Evolutionary conservation across 2,797 vertebrate species (phyloP), one percentile per base, ranked within the genome.

Genomic region (Acanthurus tractus): DNA sequence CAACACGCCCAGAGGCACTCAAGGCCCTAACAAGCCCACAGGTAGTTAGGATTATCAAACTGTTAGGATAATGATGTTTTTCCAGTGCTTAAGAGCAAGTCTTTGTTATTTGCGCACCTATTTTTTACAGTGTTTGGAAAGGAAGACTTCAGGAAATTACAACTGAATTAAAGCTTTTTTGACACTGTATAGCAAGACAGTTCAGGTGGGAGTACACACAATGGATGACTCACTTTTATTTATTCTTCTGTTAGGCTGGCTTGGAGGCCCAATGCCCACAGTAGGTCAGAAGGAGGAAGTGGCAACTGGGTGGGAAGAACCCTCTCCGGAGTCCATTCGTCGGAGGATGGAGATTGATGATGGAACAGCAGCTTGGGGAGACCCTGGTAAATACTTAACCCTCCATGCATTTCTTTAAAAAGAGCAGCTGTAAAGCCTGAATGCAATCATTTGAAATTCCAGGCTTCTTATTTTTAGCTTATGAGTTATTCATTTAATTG

Each of bases 291-390:
- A 97, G 90, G 97, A 97, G 50, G 97, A 97, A 77, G 94, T 95
- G 36, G 86, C 96, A 13, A 96, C 96, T 0, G 98, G 98, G 57
- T 99, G 98, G 98, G 98, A 99, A 92, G 98, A 99, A 77, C 98
- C 98, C 0, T 99, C 97, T 76, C 98, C 98, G 0, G 97, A 99
- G 86, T 98, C 98, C 23, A 93, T 98, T 64, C 96, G 97, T 45
- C 96, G 98, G 13, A 97, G 97, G 81, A 99, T 97, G 96, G 97
- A 99, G 89, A 98, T 99, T 0, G 98, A 99, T 69, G 97, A 99
- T 70, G 98, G 98, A 61, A 99, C 98, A 40, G 94, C 98, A 2
- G 97, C 98, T 54, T 99, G 98, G 98, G 98, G 98, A 70, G 98
- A 99, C 74, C 98, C 98, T 4, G 97, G 94, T 95, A 96, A 97